A percentile compares a stretch with the other conserved stretches of the same genome.
phyloP scores from a whole-genome alignment of 2,888 invertebrate genomes.

The Diogma glabrata region DNA sequence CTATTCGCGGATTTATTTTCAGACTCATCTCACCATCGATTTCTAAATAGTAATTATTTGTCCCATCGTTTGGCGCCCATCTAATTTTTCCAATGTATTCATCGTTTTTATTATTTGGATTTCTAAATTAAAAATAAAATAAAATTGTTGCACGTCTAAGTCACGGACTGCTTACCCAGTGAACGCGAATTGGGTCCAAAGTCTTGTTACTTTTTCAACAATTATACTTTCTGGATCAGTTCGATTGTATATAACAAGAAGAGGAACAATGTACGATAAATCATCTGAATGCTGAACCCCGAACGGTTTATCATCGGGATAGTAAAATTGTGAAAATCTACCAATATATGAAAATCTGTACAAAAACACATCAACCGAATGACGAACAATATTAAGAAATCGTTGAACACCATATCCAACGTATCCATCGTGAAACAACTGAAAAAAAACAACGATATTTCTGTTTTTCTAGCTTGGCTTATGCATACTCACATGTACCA shows the following conservation, averaged over 20 bases:
- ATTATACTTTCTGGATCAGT: slow-evolving; percentile 34
- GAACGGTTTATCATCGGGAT: slow-evolving; percentile 39
- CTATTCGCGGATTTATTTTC: no score
- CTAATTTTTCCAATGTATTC: background rate
- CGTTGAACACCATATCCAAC: no score
- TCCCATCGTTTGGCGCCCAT: slow-evolving; percentile 10
- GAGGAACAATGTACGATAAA: slow-evolving; percentile 24
- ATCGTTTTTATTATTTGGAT: background rate
- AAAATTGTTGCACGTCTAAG: background rate
- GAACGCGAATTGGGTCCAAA: slow-evolving; percentile 36
- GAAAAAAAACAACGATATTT: no score
- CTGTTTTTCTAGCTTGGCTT: no score
- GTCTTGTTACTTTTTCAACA: slow-evolving; percentile 35
- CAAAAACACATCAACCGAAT: no score
- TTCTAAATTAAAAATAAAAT: slow-evolving; percentile 16
- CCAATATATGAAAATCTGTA: slow-evolving; percentile 54
- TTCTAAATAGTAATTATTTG: slow-evolving; percentile 11
- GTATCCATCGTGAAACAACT: no score
- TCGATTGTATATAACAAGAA: slow-evolving; percentile 27
- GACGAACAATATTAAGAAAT: no score
- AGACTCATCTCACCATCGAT: no score
- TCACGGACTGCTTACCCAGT: slow-evolving; percentile 24
- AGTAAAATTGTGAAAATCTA: slow-evolving; percentile 44
- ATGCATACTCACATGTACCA: no score
- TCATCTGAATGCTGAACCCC: slow-evolving; percentile 18